Evolutionary conservation across 2,888 invertebrate species (phyloP).

Genomic region (Ectropis crepuscularia): DNA sequence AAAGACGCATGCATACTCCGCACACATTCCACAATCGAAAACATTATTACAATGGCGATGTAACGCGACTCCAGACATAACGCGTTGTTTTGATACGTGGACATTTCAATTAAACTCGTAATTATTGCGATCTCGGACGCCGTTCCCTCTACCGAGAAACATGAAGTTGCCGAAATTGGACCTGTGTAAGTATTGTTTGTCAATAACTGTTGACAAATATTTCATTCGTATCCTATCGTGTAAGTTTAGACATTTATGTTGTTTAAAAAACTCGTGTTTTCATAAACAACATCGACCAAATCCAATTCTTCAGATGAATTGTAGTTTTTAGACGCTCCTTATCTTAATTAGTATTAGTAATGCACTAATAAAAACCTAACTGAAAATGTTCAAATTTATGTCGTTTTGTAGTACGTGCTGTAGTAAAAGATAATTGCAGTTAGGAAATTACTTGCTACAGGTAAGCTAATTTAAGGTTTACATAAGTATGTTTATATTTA

Average conservation of each 20-base stretch:
- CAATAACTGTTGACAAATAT: conserved; percentile 20
- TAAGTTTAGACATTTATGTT: neutral
- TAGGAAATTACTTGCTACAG: neutral
- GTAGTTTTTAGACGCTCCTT: conserved; percentile 9
- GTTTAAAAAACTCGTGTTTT: neutral
- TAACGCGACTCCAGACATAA: conserved; percentile 45
- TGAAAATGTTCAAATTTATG: conserved; percentile 1
- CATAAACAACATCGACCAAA: neutral
- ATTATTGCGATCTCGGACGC: conserved; percentile 32
- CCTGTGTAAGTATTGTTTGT: conserved; percentile 58
- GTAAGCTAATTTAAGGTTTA: neutral
- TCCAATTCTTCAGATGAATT: conserved; percentile 1
- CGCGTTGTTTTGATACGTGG: conserved; percentile 52
- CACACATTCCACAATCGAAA: conserved; percentile 35
- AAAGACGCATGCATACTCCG: conserved; percentile 59
- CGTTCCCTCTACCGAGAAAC: conserved; percentile 43
- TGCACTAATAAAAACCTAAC: neutral
- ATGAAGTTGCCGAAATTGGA: conserved; percentile 76
- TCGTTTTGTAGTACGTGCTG: neutral
- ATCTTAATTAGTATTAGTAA: conserved; percentile 4
- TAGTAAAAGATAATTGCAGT: neutral
- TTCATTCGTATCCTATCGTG: neutral
- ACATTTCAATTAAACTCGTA: conserved; percentile 41
- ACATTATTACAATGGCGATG: conserved; percentile 35
- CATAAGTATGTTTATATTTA: too few species aligned